These are phyloP conservation scores for Sphecodes monilicornis DNA, from an alignment of 2,888 invertebrate genomes.

Conservation along the genomic window DNA sequence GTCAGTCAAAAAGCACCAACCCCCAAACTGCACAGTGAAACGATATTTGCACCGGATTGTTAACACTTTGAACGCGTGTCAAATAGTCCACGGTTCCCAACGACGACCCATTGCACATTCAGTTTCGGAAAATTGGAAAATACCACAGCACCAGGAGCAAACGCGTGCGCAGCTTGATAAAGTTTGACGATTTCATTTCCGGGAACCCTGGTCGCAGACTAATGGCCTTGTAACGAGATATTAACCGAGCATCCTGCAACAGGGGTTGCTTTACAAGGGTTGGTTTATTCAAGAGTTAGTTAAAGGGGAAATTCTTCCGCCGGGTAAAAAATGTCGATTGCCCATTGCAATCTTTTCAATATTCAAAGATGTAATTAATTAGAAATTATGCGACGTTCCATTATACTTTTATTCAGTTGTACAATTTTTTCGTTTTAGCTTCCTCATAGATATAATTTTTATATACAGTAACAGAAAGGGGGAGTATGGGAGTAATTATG, in stretches of 20 bases:
- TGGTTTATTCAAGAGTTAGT: background rate
- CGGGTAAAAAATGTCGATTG: background rate
- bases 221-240: slow-evolving; percentile 20
- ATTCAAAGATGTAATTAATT: too few species aligned
- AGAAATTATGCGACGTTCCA: too few species aligned
- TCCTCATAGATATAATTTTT: too few species aligned
- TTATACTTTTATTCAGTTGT: too few species aligned
- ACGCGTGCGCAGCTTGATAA: background rate
- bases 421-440: too few species aligned
- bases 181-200: slow-evolving; percentile 10
- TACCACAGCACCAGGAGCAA: background rate
- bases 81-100: too few species aligned
- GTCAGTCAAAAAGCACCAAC: background rate
- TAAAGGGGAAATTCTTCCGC: background rate
- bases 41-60: background rate
- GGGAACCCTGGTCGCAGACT: background rate
- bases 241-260: slow-evolving; percentile 6
- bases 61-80: background rate
- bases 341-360: background rate
- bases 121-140: background rate
- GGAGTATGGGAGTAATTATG: too few species aligned
- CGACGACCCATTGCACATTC: background rate
- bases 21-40: background rate
- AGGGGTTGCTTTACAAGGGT: too few species aligned
- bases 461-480: too few species aligned